Conservation (phyloP, 2,888 invertebrate species). For the Apodemia duryi region DNA sequence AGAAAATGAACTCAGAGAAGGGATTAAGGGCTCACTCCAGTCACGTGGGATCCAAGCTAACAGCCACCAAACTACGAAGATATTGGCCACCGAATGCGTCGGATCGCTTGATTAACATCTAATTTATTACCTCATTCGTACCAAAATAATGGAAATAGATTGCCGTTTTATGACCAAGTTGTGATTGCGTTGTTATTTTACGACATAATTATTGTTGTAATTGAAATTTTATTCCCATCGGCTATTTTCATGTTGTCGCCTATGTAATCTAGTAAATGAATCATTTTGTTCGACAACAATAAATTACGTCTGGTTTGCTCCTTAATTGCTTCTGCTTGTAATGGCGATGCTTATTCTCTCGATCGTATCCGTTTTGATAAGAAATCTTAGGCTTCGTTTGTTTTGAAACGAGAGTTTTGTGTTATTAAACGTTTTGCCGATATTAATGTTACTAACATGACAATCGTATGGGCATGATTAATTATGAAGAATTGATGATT, state of each 20-base stretch:
- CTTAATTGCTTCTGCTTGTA: constrained; percentile 6
- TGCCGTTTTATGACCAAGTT: constrained; percentile 34
- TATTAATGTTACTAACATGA: too few relatives aligned
- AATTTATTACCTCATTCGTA: constrained; percentile 48
- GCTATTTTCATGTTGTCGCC: constrained; percentile 28
- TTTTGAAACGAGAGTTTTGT: too few relatives aligned
- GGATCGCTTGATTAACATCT: constrained; percentile 42
- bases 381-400: neutral
- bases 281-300: constrained; percentile 18
- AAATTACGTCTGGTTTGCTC: constrained; percentile 8
- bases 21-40: constrained; percentile 31
- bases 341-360: constrained; percentile 5
- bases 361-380: constrained; percentile 1
- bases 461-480: too few relatives aligned
- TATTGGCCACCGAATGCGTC: constrained; percentile 38
- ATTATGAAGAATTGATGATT: too few relatives aligned
- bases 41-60: constrained; percentile 36
- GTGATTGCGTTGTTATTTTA: constrained; percentile 32
- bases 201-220: constrained; percentile 32
- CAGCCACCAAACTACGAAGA: constrained; percentile 34
- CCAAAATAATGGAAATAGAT: constrained; percentile 52
- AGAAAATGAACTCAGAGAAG: constrained; percentile 34
- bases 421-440: too few relatives aligned
- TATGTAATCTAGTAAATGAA: constrained; percentile 29
- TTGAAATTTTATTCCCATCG: constrained; percentile 34